Conservation (phyloP, 30 jellyfish, hydroid and myxozoan genomes). For the Mastigias papua region DNA sequence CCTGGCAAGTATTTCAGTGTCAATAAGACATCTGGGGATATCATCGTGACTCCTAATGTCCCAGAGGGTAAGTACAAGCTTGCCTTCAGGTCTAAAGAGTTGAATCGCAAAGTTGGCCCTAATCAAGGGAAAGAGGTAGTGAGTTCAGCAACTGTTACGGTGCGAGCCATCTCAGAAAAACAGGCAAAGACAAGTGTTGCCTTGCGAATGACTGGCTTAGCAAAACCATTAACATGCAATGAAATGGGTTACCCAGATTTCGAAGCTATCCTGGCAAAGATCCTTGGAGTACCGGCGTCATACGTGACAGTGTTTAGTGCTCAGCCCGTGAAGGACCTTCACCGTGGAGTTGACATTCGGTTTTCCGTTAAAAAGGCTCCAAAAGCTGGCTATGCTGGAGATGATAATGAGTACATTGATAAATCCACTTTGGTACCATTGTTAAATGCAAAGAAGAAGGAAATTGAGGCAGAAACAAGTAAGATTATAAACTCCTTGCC, state of each 20-base stretch:
- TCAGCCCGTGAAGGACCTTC: conserved; percentile 76
- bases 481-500: neutral
- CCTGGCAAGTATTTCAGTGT: conserved; percentile 78
- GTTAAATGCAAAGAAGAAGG: conserved; percentile 75
- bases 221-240: conserved; percentile 83
- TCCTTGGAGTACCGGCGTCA: conserved; percentile 80
- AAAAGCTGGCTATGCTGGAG: conserved; percentile 84
- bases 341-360: conserved; percentile 97
- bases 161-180: conserved; percentile 81
- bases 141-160: conserved; percentile 83
- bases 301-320: conserved; percentile 92
- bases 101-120: conserved; percentile 72
- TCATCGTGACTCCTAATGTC: conserved; percentile 71
- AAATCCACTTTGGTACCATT: conserved; percentile 78
- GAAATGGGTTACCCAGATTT: conserved; percentile 88
- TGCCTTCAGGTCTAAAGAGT: conserved; percentile 82
- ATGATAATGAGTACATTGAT: conserved; percentile 78
- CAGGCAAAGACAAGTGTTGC: conserved; percentile 92
- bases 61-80: conserved; percentile 81
- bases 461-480: conserved; percentile 89
- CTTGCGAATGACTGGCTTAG: conserved; percentile 87
- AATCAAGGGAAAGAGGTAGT: conserved; percentile 65
- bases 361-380: conserved; percentile 85
- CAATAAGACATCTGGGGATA: conserved; percentile 68
- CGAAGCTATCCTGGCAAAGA: conserved; percentile 79